A percentile compares a stretch with the other conserved stretches of the same genome.
Evolutionary conservation across 92 coral and sea anemone species (phyloP).

Genomic region (Porites lobata): DNA sequence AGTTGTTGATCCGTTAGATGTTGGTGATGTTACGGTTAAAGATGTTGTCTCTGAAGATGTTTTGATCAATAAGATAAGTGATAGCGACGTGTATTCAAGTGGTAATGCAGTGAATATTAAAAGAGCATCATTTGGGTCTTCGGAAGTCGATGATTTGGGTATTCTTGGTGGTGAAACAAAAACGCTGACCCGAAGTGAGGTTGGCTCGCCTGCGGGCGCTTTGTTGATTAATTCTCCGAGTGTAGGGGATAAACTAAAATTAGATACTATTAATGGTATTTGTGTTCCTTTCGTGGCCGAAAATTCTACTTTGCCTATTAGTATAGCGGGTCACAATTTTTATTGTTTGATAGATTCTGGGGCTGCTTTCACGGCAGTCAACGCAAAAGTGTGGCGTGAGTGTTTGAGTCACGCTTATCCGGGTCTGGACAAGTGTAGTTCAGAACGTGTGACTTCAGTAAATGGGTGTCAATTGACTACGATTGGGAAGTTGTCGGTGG

Average conservation of each 20-base stretch:
- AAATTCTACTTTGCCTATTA: background rate
- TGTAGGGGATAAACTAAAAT: background rate
- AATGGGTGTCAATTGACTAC: background rate
- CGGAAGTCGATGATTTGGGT: background rate
- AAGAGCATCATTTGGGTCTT: background rate
- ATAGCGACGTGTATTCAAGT: background rate
- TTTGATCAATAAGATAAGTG: background rate
- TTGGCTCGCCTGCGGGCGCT: background rate
- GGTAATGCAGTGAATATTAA: background rate
- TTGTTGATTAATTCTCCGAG: background rate
- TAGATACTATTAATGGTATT: background rate
- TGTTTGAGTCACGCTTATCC: constrained; percentile 17
- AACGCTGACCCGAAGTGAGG: background rate
- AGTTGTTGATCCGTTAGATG: background rate
- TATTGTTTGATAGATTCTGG: constrained; percentile 15
- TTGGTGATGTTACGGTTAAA: background rate
- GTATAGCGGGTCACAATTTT: background rate
- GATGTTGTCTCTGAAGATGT: background rate
- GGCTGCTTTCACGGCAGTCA: constrained; percentile 23
- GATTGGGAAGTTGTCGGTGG: constrained; percentile 16
- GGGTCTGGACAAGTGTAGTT: background rate
- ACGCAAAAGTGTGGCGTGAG: constrained; percentile 17
- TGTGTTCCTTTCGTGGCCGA: background rate
- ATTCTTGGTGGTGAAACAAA: background rate
- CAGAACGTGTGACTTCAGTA: background rate